Base-by-base conservation (phyloP, 2,113 vertebrate species). In the Hippocampus mohnikei region DNA sequence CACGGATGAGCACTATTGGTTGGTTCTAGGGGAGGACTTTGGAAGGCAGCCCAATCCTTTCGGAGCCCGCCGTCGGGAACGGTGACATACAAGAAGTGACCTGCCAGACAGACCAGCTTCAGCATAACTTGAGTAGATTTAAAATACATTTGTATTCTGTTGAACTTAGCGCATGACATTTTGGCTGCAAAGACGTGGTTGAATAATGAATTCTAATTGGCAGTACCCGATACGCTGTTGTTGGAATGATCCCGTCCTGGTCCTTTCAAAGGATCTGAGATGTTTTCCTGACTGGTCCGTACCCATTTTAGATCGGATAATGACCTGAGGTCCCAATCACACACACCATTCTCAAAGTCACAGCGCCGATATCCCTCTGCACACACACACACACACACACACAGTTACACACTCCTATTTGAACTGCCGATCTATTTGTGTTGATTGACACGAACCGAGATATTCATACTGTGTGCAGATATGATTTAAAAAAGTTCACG, bases 231-330 rank as follows among this genome's bases (percentile, higher is more conserved):
- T 0, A 62, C 75, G 3, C 84, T 94, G 88, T 94, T 96, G 0
- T 0, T 88, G 81, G 92, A 95, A 84, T 98, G 95, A 87, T 98
- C 96, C 53, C 95, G 86, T 2, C 76, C 85, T 0, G 95, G 96
- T 66, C 91, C 85, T 71, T 80, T 40, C 0, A 80, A 1, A 42
- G 56, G 71, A 42, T 85, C 77, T 0, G 66, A 62, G n/a, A 27
- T 8, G 5, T 72, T 69, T 27, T 70, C 11, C 80, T 93, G 92
- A 83, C 8, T 88, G 6, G 82, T 89, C 69, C 85, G 66, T 3
- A 41, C 63, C 91, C 91, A 93, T 59, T 67, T 77, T 15, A 93
- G 80, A 1, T 0, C 0, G 41, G 92, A 91, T 0, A 83, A 0
- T 3, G 89, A 73, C 21, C 29, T 69, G 59, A 89, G 58, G 73